Evolutionary conservation across 2,113 vertebrate genomes (phyloP).

Genomic region (Psammodynastes pulverulentus): DNA sequence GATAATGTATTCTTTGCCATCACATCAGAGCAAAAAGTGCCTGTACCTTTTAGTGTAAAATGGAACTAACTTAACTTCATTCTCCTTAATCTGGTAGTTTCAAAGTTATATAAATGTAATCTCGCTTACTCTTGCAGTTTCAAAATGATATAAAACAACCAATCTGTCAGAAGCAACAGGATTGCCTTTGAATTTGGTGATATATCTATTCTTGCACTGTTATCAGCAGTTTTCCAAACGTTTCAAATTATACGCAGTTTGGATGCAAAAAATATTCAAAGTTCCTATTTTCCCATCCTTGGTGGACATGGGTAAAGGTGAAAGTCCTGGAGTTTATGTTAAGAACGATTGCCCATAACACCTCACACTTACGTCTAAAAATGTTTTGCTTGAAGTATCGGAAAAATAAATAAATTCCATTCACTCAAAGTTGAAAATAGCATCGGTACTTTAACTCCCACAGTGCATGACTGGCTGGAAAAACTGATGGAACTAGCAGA

Average conservation of each 20-base stretch:
- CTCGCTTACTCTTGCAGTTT: constrained; percentile 44
- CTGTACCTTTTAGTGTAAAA: constrained; percentile 50
- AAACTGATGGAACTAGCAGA: not conserved
- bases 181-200: constrained; percentile 28
- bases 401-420: not conserved
- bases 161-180: constrained; percentile 56
- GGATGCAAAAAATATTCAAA: not conserved
- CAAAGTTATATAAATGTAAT: constrained; percentile 56
- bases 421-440: not conserved
- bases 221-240: constrained; percentile 36
- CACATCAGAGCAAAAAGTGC: constrained; percentile 8
- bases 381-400: not conserved
- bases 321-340: not conserved
- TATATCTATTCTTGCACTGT: constrained; percentile 10
- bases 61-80: constrained; percentile 46
- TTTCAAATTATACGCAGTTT: not conserved
- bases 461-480: not conserved
- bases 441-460: not conserved
- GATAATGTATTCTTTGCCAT: constrained; percentile 2
- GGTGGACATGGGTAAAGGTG: not conserved
- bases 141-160: constrained; percentile 54
- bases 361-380: not conserved
- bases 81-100: constrained; percentile 51
- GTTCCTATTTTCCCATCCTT: not conserved
- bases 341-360: not conserved